Evolutionary conservation across 2,888 invertebrate genomes (phyloP), one percentile per base, ranked within the genome.

Genomic region (Brachyptera risi): DNA sequence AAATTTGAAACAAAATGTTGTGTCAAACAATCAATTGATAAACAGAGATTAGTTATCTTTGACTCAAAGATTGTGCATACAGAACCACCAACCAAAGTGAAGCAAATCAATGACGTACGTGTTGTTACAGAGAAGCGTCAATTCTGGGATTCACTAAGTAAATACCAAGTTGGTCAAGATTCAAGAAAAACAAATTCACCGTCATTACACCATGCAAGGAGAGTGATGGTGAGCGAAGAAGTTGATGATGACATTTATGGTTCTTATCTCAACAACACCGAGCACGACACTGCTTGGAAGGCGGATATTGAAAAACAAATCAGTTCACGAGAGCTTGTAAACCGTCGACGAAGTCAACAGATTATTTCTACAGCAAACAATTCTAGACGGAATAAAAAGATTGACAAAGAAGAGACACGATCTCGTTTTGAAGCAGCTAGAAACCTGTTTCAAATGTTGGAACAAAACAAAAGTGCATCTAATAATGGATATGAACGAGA

Each of bases 361-460:
- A 44, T 44, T 3, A 44, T 44, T 19, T 44, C 44, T 5, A 21
- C 4, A n/a, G 40, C 15, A 3, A 19, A 21, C 44, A 5, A 11
- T 19, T 11, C 44, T 38, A n/a, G 11, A 19, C 44, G 44, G 21
- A 11, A 44, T 17, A 24, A 54, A 24, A 38, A 24, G 21, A 40
- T 26, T 11, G 54, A 59, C 21, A n/a, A 26, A 7, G 62, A 54
- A 23, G 59, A 78, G 65, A 78, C 78, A 67, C 79, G 78, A 70
- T 75, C 77, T 64, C 73, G 80, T 38, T 80, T 80, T 63, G 75
- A 77, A 70, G 68, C 72, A 66, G 79, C 80, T 15, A 79, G 78
- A 68, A 72, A 78, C 69, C 80, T 74, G 66, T 80, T 80, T 63
- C 76, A 79, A 68, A 79, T 78, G 1, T 68, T 79, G 50, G 79